Evolutionary conservation across 92 coral and sea anemone species (phyloP), one percentile per base, ranked within the genome.

Genomic region (Pocillopora grandis): DNA sequence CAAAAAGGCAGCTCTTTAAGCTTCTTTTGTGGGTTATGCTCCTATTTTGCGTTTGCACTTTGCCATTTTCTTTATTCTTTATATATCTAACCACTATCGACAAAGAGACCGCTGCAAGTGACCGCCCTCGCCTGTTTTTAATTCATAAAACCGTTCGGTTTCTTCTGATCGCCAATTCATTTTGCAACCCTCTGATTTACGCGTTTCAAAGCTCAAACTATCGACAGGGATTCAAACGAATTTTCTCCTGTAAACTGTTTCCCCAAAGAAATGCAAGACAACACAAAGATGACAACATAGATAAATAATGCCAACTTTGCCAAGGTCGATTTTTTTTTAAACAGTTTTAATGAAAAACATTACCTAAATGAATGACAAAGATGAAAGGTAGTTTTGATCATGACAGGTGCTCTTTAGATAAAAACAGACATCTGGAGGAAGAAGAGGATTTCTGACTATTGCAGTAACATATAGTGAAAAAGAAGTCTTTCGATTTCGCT

Each of bases 191-290:
- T 9, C 56, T 87, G 23, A 58, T 82, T 12, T 87, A 87, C 58
- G 83, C 90, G 1, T 87, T 84, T 61, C 90, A 87, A 77, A 87
- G 90, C 61, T 76, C 87, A 27, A 87, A 76, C 36, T 87, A 87
- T 73, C 78, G 84, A 70, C n/a, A 59, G 3, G 80, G 31, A 27
- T 27, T 76, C 66, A 79, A 64, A 52, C 64, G 63, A 16, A 79
- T 79, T 21, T 79, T 65, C 48, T 79, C 62, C 36, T 79, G 83
- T 12, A 64, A 79, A 15, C 20, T 55, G 17, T 9, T 61, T 56
- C 16, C 69, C 10, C 17, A 76, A 33, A 13, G 33, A 31, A 17
- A 62, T 27, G 18, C 10, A 0, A 63, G 6, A 19, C 21, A 19
- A 62, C 19, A n/a, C 5, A 66, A 12, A 16, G 2, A 23, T 14